Evolutionary conservation across 2,113 vertebrate genomes (phyloP).

Genomic region (Oncorhynchus kisutch): DNA sequence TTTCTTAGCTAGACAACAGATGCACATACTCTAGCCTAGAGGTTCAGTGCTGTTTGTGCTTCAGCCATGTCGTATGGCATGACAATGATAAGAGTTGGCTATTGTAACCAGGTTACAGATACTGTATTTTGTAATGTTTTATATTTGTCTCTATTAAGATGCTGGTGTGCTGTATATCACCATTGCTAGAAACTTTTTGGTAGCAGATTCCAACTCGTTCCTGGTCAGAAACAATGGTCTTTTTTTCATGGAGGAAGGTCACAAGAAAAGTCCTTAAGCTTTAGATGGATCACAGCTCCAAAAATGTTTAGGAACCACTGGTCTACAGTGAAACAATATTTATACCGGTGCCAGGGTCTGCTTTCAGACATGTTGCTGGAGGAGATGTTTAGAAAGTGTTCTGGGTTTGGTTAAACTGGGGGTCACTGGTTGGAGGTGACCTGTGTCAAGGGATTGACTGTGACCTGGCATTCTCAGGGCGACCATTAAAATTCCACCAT

Average conservation of each 20-base stretch:
- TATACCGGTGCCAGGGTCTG: slow-evolving; percentile 28
- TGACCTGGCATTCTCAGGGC: slow-evolving; percentile 26
- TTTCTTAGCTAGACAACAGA: not conserved
- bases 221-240: too few relatives aligned
- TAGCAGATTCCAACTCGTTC: too few relatives aligned
- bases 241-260: too few relatives aligned
- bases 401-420: slow-evolving; percentile 5
- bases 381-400: slow-evolving; percentile 48
- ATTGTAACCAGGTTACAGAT: not conserved
- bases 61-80: too few relatives aligned
- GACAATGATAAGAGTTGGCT: too few relatives aligned
- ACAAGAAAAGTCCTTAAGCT: too few relatives aligned
- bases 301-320: too few relatives aligned
- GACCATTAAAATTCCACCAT: slow-evolving; percentile 35
- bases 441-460: slow-evolving; percentile 27
- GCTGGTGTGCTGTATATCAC: too few relatives aligned
- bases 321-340: slow-evolving; percentile 24
- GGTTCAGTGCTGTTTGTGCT: too few relatives aligned
- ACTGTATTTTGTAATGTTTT: not conserved
- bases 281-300: too few relatives aligned
- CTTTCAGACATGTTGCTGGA: slow-evolving; percentile 24
- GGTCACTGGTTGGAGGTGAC: slow-evolving; percentile 5
- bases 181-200: too few relatives aligned
- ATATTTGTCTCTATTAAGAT: not conserved
- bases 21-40: too few relatives aligned